Percentiles rank a stretch among this genome's conserved stretches.
Evolutionary conservation across 35 echinoderm and acorn worm genomes (phyloP).

Genomic region (Apostichopus californicus): DNA sequence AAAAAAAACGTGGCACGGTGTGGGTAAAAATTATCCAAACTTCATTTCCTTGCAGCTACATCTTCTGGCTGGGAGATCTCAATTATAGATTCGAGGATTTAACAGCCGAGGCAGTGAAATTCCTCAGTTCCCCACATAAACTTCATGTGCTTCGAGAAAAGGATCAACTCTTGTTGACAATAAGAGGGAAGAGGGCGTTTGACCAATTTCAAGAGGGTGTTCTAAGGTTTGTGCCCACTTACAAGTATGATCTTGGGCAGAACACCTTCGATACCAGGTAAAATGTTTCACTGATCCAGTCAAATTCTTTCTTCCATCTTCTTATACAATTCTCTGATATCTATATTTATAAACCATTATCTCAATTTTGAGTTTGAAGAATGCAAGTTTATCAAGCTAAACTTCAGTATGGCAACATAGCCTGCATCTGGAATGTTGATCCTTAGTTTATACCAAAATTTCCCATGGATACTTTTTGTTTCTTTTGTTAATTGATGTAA

Average conservation of each 20-base stretch:
- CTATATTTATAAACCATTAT: too few species aligned
- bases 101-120: slow-evolving; percentile 65
- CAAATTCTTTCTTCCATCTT: too few species aligned
- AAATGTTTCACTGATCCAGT: background rate
- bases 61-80: slow-evolving; percentile 91
- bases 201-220: slow-evolving; percentile 77
- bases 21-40: too few species aligned
- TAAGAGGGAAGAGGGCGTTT: slow-evolving; percentile 60
- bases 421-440: too few species aligned
- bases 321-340: too few species aligned
- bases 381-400: too few species aligned
- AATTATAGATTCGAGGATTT: slow-evolving; percentile 92
- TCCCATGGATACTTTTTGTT: too few species aligned
- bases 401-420: too few species aligned
- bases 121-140: slow-evolving; percentile 62
- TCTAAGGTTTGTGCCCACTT: slow-evolving; percentile 84
- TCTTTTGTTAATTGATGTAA: too few species aligned
- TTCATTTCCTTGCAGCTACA: slow-evolving; percentile 66
- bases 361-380: too few species aligned
- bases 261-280: slow-evolving; percentile 84
- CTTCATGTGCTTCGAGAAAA: slow-evolving; percentile 77
- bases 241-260: slow-evolving; percentile 83
- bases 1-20: too few species aligned
- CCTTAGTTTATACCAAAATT: too few species aligned
- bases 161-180: slow-evolving; percentile 79